Conservation (phyloP, 2,797 vertebrate genomes). For the Heterohyrax brucei region DNA sequence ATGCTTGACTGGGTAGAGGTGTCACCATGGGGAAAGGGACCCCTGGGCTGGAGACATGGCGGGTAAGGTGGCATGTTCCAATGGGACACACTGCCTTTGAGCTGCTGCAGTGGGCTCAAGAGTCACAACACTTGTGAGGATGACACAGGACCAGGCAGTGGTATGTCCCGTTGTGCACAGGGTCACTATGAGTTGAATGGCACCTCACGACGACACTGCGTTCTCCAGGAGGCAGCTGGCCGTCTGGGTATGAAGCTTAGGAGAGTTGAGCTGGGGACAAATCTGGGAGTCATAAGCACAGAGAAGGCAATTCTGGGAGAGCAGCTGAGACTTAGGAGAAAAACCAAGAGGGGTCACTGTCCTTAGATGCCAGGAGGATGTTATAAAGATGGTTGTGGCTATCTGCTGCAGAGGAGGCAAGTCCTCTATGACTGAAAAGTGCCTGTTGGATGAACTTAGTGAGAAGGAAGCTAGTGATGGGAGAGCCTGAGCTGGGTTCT, state of each 20-base stretch:
- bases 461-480: not conserved
- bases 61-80: not conserved
- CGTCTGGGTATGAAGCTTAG: not conserved
- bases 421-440: not conserved
- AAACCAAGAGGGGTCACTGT: not conserved
- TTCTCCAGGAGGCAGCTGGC: not conserved
- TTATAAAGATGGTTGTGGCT: conserved; percentile 6
- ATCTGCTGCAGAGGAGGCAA: not conserved
- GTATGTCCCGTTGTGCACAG: not conserved
- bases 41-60: too few relatives aligned
- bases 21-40: not conserved
- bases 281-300: not conserved
- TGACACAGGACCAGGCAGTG: not conserved
- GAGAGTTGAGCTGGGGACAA: not conserved
- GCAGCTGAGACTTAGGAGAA: not conserved
- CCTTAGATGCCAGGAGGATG: conserved; percentile 50
- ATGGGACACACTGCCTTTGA: conserved; percentile 19
- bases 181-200: not conserved
- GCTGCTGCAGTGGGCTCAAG: not conserved
- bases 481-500: not conserved
- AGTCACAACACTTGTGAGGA: not conserved
- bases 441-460: conserved; percentile 18
- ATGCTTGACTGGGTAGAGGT: not conserved
- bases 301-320: not conserved
- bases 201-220: not conserved